A percentile compares a stretch with the other conserved stretches of the same genome.
phyloP scores from a whole-genome alignment of 2,797 vertebrate genomes.

The Tokudaia tokunoshimensis region DNA sequence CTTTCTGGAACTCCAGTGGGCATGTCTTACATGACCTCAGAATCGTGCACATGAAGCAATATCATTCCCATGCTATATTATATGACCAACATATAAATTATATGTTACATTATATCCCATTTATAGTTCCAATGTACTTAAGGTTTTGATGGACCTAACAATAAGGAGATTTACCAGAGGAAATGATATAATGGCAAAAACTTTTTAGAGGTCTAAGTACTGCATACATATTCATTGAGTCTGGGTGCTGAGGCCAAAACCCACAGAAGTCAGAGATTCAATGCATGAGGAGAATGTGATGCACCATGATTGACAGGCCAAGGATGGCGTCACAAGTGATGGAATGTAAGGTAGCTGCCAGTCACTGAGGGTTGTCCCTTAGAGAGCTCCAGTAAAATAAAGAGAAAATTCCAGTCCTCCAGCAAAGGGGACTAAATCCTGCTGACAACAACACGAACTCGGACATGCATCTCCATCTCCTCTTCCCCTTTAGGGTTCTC shows the following conservation, averaged over 20 bases:
- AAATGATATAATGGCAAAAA: neutral
- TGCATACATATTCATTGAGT: neutral
- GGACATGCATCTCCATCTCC: too few relatives aligned
- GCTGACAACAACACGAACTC: neutral
- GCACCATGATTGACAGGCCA: neutral
- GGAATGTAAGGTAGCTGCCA: too few relatives aligned
- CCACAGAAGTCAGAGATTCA: neutral
- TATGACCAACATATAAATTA: neutral
- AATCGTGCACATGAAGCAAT: neutral
- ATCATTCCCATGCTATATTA: neutral
- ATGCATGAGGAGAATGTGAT: neutral
- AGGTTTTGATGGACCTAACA: neutral
- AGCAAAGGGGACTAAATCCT: neutral
- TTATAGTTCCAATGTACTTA: neutral
- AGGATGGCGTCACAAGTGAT: neutral
- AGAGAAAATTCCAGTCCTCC: neutral
- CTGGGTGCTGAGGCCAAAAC: neutral
- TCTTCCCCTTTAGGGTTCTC: neutral
- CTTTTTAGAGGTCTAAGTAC: neutral
- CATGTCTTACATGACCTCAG: neutral
- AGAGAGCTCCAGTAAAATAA: neutral
- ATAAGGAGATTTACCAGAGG: neutral
- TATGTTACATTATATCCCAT: neutral
- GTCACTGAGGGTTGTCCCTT: neutral
- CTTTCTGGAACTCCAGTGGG: neutral